Conservation (phyloP, 2,888 invertebrate genomes). For the Caenorhabditis virilis region DNA sequence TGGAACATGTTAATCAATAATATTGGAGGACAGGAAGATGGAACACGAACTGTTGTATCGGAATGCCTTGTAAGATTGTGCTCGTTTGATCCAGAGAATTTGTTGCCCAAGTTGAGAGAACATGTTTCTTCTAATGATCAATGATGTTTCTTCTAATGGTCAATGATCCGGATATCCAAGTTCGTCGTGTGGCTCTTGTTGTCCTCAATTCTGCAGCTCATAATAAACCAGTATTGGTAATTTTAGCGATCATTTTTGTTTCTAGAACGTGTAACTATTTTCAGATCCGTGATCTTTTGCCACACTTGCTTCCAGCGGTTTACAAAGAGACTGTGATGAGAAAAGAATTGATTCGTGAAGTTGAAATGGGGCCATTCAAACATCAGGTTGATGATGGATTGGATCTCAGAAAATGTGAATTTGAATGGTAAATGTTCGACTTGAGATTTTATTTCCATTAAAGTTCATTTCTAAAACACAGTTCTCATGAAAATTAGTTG, state of each 20-base stretch:
- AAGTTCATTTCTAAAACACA: background rate
- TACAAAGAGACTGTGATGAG: slow-evolving; percentile 95
- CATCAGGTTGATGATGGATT: slow-evolving; percentile 92
- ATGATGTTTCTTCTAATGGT: slow-evolving; percentile 70
- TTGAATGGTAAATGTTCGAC: slow-evolving; percentile 63
- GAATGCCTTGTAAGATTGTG: slow-evolving; percentile 93
- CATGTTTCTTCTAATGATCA: slow-evolving; percentile 26
- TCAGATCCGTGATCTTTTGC: slow-evolving; percentile 83
- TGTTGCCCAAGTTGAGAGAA: slow-evolving; percentile 83
- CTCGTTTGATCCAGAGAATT: slow-evolving; percentile 84
- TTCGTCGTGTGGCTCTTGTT: slow-evolving; percentile 91
- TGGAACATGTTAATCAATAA: slow-evolving; percentile 82
- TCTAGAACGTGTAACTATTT: too few relatives aligned
- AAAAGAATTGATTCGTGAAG: slow-evolving; percentile 94
- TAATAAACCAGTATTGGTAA: slow-evolving; percentile 87
- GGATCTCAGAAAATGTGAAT: slow-evolving; percentile 83
- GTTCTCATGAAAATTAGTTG: background rate
- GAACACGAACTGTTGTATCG: slow-evolving; percentile 92
- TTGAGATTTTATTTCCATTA: background rate
- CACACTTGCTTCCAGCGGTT: slow-evolving; percentile 85
- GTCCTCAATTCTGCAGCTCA: slow-evolving; percentile 98
- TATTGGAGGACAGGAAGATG: slow-evolving; percentile 95
- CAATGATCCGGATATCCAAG: slow-evolving; percentile 89
- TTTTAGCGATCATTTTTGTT: background rate
- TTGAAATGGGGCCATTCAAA: slow-evolving; percentile 99